Evolutionary conservation across 23 tunicate genomes (phyloP).

Genomic region (Clavelina lepadiformis): DNA sequence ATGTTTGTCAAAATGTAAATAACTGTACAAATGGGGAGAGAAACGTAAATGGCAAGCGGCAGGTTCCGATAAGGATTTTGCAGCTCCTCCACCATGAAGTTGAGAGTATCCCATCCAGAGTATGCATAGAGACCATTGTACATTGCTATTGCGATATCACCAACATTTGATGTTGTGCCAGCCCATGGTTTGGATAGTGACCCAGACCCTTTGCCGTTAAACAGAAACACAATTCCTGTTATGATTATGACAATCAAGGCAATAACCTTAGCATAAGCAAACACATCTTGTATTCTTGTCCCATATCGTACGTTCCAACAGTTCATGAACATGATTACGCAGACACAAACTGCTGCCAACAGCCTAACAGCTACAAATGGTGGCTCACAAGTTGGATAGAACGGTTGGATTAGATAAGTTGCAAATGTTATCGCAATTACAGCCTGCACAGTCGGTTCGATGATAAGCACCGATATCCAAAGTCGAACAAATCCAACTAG

Average conservation of each 20-base stretch:
- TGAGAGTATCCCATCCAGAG: conserved; percentile 97
- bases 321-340: conserved; percentile 77
- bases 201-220: conserved; percentile 43
- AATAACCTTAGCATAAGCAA: conserved; percentile 93
- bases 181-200: conserved; percentile 67
- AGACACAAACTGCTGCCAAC: conserved; percentile 84
- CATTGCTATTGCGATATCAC: conserved; percentile 75
- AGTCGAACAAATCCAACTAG: conserved; percentile 84
- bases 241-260: conserved; percentile 86
- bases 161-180: conserved; percentile 54
- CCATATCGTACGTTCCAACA: conserved; percentile 78
- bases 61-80: conserved; percentile 80
- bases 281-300: conserved; percentile 80
- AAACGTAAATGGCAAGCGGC: conserved; percentile 77
- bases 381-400: conserved; percentile 90
- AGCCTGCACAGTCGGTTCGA: conserved; percentile 96
- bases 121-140: conserved; percentile 87
- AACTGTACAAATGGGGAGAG: conserved; percentile 77
- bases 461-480: conserved; percentile 95
- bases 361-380: conserved; percentile 77
- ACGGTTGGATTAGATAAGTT: conserved; percentile 81
- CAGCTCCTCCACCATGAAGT: conserved; percentile 93
- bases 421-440: conserved; percentile 95
- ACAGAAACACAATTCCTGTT: conserved; percentile 47
- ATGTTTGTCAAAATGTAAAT: conserved; percentile 76